These are phyloP conservation scores for Poeciliopsis occidentalis DNA, from an alignment of 2,113 vertebrate genomes.

Conservation along the genomic window DNA sequence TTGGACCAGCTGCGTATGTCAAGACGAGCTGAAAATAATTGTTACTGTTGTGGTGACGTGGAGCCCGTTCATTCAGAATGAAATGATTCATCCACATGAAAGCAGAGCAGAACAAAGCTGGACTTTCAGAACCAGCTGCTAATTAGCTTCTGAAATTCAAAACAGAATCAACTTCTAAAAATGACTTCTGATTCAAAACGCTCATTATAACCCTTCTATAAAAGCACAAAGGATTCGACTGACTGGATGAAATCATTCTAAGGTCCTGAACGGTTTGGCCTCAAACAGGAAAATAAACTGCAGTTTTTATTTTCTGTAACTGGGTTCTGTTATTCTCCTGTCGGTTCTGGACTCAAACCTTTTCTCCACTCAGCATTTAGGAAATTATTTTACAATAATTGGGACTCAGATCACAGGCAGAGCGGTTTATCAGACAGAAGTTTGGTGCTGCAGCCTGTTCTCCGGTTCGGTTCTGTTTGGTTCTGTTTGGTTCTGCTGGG, in stretches of 20 bases:
- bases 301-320: conserved; percentile 7
- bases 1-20: neutral
- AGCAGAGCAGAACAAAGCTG: neutral
- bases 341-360: conserved; percentile 28
- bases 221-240: neutral
- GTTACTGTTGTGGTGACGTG: neutral
- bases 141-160: conserved; percentile 14
- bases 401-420: neutral
- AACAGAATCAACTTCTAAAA: conserved; percentile 1
- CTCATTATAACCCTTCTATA: neutral
- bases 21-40: neutral
- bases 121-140: conserved; percentile 9
- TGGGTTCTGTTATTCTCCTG: conserved; percentile 29
- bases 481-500: conserved; percentile 11
- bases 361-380: conserved; percentile 23
- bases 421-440: conserved; percentile 41
- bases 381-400: conserved; percentile 49
- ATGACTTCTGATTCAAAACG: neutral
- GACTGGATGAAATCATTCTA: neutral
- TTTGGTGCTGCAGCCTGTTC: conserved; percentile 28
- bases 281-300: conserved; percentile 7
- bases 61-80: conserved; percentile 3
- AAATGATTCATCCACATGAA: conserved; percentile 17
- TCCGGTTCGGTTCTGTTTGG: conserved; percentile 5
- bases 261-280: neutral